Conservation (phyloP, 2,888 invertebrate genomes). For the Andrena haemorrhoa region DNA sequence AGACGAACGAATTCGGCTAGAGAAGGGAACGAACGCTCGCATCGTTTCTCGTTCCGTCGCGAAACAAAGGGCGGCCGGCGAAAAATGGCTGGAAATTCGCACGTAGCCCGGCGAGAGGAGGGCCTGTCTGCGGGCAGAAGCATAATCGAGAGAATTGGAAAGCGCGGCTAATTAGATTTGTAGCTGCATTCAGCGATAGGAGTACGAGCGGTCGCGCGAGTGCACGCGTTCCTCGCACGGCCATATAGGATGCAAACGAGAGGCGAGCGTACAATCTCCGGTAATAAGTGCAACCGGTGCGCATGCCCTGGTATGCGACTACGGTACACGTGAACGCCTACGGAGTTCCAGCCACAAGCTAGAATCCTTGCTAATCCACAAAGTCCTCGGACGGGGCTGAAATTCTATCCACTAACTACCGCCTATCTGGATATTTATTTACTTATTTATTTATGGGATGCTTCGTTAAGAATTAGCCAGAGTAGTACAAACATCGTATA, state of each 20-base stretch:
- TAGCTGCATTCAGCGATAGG: conserved; percentile 18
- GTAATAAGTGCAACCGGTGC: conserved; percentile 72
- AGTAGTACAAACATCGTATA: too few relatives aligned
- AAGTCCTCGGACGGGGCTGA: too few relatives aligned
- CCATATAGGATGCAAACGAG: conserved; percentile 68
- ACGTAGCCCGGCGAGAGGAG: not conserved
- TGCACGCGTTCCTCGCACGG: conserved; percentile 25
- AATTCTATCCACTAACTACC: too few relatives aligned
- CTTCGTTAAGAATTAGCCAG: too few relatives aligned
- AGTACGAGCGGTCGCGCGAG: not conserved
- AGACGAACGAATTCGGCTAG: conserved; percentile 2
- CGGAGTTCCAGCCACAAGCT: conserved; percentile 36
- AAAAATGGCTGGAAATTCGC: conserved; percentile 2
- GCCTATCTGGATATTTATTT: too few relatives aligned
- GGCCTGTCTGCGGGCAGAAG: conserved; percentile 25
- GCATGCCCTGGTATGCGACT: conserved; percentile 63
- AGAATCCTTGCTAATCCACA: conserved; percentile 25
- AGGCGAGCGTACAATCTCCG: conserved; percentile 73
- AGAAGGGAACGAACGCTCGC: not conserved
- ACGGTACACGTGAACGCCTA: conserved; percentile 52
- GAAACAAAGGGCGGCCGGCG: not conserved
- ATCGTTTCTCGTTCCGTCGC: not conserved
- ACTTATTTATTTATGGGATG: too few relatives aligned
- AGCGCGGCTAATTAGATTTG: conserved; percentile 66
- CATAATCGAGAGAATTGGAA: conserved; percentile 61